Base-by-base conservation (phyloP, 2,888 invertebrate genomes). In the Atethmia centrago region DNA sequence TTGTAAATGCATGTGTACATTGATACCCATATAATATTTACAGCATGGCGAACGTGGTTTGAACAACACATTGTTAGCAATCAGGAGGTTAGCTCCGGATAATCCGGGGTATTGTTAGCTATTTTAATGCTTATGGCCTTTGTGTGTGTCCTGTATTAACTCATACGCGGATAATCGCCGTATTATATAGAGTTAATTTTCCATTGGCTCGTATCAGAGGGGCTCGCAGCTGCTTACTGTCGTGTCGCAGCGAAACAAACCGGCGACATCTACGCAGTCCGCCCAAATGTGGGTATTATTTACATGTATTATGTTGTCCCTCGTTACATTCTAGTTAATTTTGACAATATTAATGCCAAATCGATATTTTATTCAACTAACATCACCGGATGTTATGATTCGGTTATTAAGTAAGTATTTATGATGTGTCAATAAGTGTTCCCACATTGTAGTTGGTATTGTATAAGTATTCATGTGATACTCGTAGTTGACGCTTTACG, bases 131-230 rank as follows among this genome's bases (percentile, higher is more conserved):
- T 95, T 95, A 95, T 93, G 90, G 91, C 93, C 92, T 93, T 96
- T 96, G 95, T 96, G 91, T 87, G 90, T 90, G 93, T 88, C 92
- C 92, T 94, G 94, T 95, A 96, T 96, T 95, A 95, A 96, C 92
- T 95, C 94, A 94, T 96, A 95, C 93, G 94, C 95, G 94, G 95
- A 95, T 96, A 96, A 96, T 96, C 96, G 94, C 90, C 87, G 94
- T 91, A 95, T 96, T 96, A 96, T 96, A 89, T 91, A 86, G 94
- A 94, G 94, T 95, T 96, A 95, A 95, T 95, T 96, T 96, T 94
- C 94, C 94, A 93, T 94, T 93, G 89, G 92, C 89, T 87, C 87
- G 90, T 90, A 89, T 88, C 84, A 88, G 88, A 89, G 90, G 90
- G 91, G 92, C 91, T 91, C 90, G 92, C 95, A 95, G 95, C 95